Percentiles rank a stretch among this genome's conserved stretches.
Evolutionary conservation across 2,797 vertebrate genomes (phyloP).

Genomic region (Phalanger gymnotis): DNA sequence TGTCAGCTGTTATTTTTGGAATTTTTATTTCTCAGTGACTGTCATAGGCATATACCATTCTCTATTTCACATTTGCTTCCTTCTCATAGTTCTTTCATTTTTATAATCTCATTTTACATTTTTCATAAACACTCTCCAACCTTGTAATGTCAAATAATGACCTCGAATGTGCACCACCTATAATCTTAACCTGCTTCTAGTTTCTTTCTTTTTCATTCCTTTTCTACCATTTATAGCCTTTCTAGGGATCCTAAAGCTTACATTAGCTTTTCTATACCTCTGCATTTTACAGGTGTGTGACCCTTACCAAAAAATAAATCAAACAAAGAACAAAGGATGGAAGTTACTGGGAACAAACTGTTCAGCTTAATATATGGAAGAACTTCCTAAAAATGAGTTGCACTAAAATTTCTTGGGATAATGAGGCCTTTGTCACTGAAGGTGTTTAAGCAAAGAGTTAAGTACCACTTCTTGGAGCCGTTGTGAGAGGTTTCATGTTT

Average conservation of each 20-base stretch:
- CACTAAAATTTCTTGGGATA: neutral
- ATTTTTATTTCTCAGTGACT: neutral
- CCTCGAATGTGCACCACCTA: neutral
- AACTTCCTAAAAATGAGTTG: neutral
- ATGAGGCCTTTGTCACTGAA: neutral
- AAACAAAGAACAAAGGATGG: neutral
- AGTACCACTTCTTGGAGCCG: neutral
- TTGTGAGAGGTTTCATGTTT: neutral
- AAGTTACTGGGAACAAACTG: neutral
- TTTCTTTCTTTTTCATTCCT: neutral
- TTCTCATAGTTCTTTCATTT: neutral
- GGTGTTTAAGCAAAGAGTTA: neutral
- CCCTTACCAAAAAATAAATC: neutral
- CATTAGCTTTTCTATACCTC: neutral
- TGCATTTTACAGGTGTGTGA: neutral
- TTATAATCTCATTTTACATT: neutral
- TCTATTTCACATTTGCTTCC: neutral
- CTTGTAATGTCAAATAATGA: neutral
- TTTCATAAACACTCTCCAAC: neutral
- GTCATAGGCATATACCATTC: neutral
- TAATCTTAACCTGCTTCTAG: neutral
- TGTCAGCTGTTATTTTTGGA: neutral
- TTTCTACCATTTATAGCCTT: neutral
- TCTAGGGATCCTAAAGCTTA: neutral
- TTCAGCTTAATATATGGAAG: neutral